Evolutionary conservation across 2,113 vertebrate genomes (phyloP), one percentile per base, ranked within the genome.

Genomic region (Paracanthobrama guichenoti): DNA sequence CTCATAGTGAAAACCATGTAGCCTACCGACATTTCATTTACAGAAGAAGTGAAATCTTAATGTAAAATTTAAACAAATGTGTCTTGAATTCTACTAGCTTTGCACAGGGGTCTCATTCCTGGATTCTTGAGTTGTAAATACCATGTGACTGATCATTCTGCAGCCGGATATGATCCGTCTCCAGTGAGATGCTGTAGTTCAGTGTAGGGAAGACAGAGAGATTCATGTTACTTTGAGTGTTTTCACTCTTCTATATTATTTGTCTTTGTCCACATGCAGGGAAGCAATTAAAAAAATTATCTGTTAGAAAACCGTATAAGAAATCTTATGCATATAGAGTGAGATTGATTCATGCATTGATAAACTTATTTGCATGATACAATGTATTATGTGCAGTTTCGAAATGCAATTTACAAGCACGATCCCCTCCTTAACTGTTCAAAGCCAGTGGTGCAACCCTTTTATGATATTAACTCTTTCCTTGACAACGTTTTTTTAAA

Each of bases 331-430:
- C 31, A 11, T 39, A 39, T 39, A 69, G 31, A 39, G 66, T 39
- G 18, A 69, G 31, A 22, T 69, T 39, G 66, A 69, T 69, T 69
- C 31, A 22, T 39, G 66, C 3, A 20, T 20, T 69, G 18, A 39
- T 69, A 35, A 39, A 39, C 66, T 69, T 69, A 31, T 69, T 69
- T 69, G 66, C 18, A 69, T 69, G 31, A 39, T 69, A 39, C 35
- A 6, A 39, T 69, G 31, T 69, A 69, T 69, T 69, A 69, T 22
- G 9, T 39, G 20, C 31, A 39, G 31, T 11, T 69, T 39, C 31
- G 20, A 69, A 69, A 69, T 69, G 16, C 16, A 53, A 53, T 53
- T 53, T 53, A 53, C 16, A 53, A 18, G 18, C 50, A 69, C 66
- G 11, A 22, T 69, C 18, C 2, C 4, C 66, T 42, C 20, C 20